A percentile compares a stretch with the other conserved stretches of the same genome.
Evolutionary conservation across 2,113 vertebrate genomes (phyloP).

Genomic region (Oceanodroma tethys): DNA sequence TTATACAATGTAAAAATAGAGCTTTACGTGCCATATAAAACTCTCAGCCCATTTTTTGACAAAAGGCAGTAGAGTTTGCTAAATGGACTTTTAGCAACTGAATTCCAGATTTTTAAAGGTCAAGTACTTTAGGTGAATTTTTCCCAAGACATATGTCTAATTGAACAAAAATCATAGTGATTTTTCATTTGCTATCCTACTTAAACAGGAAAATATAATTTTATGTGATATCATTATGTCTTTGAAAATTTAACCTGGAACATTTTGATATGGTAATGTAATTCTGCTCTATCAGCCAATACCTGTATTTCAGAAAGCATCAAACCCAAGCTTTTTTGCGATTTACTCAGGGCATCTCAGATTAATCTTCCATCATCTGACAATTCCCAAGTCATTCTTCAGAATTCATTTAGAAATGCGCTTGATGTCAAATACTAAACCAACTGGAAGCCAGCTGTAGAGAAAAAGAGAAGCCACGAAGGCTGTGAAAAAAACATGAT

Average conservation of each 20-base stretch:
- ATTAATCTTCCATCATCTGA: neutral
- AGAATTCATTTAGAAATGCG: neutral
- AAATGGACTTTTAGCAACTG: neutral
- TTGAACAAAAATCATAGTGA: neutral
- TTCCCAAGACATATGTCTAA: neutral
- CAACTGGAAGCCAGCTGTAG: neutral
- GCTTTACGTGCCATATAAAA: fast-evolving
- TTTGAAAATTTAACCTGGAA: neutral
- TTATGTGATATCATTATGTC: neutral
- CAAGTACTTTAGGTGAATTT: neutral
- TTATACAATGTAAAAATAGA: neutral
- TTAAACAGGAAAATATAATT: neutral
- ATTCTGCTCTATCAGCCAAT: neutral
- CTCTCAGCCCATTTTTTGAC: neutral
- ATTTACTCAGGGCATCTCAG: neutral
- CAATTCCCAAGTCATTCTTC: neutral
- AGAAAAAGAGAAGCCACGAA: neutral
- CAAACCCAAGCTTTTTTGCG: neutral
- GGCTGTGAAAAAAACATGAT: neutral
- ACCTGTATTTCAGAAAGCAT: neutral
- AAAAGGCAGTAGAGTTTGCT: neutral
- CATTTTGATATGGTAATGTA: neutral
- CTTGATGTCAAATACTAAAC: neutral
- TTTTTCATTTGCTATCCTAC: neutral
- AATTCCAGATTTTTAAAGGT: neutral